Percentiles rank a stretch among this genome's conserved stretches.
phyloP scores from a whole-genome alignment of 2,113 vertebrate genomes.

The Mustela lutreola region DNA sequence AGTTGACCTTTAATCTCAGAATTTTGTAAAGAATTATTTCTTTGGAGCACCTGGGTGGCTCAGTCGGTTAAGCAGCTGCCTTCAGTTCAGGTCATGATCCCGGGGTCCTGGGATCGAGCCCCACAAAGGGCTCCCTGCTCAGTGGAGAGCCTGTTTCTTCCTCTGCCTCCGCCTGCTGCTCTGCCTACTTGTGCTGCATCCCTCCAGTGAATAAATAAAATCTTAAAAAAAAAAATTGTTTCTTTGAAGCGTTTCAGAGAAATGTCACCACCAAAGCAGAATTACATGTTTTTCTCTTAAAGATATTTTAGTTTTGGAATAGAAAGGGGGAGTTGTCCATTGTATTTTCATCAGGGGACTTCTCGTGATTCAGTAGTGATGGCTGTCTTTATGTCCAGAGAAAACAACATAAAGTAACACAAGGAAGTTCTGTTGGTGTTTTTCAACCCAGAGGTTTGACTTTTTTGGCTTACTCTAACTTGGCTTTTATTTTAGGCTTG shows the following conservation, averaged over 20 bases:
- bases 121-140: too few species aligned
- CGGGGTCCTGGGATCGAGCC: too few species aligned
- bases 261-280: conserved; percentile 22
- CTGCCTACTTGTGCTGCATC: too few species aligned
- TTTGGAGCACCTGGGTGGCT: too few species aligned
- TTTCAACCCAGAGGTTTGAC: background rate
- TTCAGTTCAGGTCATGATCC: too few species aligned
- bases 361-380: background rate
- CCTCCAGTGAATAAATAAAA: too few species aligned
- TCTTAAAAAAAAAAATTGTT: background rate
- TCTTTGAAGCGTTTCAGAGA: conserved; percentile 37
- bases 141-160: too few species aligned
- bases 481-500: conserved; percentile 88
- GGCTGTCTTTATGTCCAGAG: background rate
- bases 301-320: background rate
- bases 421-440: background rate
- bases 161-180: too few species aligned
- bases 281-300: background rate
- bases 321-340: background rate
- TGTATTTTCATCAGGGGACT: background rate
- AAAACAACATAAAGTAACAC: background rate
- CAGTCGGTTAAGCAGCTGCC: too few species aligned
- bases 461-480: background rate
- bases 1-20: background rate
- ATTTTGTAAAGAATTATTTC: conserved; percentile 41